Base-by-base conservation (phyloP, 1,140 invertebrate species). In the Calephelis nemesis region DNA sequence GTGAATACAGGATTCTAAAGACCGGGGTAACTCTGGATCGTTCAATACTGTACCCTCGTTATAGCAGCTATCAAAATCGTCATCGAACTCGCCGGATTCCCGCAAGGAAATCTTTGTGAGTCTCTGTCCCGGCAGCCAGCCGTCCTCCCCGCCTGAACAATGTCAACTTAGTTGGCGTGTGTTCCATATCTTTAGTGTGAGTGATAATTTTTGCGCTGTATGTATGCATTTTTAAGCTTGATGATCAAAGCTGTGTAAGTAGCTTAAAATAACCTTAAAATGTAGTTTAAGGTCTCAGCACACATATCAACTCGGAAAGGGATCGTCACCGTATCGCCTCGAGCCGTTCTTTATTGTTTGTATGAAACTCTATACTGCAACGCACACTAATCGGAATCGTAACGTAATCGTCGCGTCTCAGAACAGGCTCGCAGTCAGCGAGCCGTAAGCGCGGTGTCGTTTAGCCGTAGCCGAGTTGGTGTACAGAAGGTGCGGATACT, bases 41-140 rank as follows among this genome's bases (percentile, higher is more conserved):
- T 68, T 62, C 76, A 65, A 84, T 86, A 87, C 83, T 81, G 81
- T 91, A 91, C 89, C 89, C 86, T 85, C 84, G 71, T 89, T 82
- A 84, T 81, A 84, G 86, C 81, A 85, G 87, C 82, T 88, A 88
- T 92, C 85, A 77, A 85, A 92, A 91, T 90, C 90, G 81, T 92
- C 91, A 85, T 92, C 84, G 77, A 90, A 90, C 82, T 90, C 89
- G 80, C 89, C 83, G 45, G 88, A 85, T 76, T 85, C 85, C 81
- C 87, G 90, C 84, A 91, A 92, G 74, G 86, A 92, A 75, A 92
- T 89, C 81, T 84, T 87, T 79, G 87, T 87, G 74, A 92, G 85
- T 78, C 92, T 87, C 76, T 92, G 91, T 81, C 92, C 92, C 63
- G 90, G 90, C 77, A 92, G 85, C 91, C 92, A 92, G 77, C 88